Percentiles rank a stretch among this genome's conserved stretches.
Evolutionary conservation across 2,113 vertebrate species (phyloP).

Genomic region (Chunga burmeisteri): DNA sequence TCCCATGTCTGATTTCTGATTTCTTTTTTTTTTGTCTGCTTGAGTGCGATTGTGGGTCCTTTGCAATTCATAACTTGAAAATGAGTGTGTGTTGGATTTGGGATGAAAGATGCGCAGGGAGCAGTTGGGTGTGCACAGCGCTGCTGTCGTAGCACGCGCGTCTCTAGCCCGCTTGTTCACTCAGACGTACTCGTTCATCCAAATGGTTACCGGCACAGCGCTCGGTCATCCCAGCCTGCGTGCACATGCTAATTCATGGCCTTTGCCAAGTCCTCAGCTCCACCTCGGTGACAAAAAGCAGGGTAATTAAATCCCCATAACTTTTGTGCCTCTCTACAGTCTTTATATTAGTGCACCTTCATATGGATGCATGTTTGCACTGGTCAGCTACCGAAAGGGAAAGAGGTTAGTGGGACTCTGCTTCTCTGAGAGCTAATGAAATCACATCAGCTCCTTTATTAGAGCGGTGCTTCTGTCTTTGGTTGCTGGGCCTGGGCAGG

Average conservation of each 20-base stretch:
- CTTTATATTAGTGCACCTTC: accelerated
- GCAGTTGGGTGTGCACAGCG: neutral
- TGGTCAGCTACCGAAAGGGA: no score
- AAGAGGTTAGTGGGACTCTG: neutral
- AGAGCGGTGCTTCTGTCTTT: neutral
- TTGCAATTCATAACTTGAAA: neutral
- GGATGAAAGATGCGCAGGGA: neutral
- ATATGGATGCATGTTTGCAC: accelerated
- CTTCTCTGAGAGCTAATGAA: neutral
- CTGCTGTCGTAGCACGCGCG: neutral
- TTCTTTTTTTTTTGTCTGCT: neutral
- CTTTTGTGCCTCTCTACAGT: accelerated
- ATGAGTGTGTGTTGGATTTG: neutral
- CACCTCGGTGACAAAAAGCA: neutral
- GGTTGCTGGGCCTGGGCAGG: neutral
- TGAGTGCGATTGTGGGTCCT: neutral
- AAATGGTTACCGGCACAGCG: neutral
- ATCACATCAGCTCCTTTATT: neutral
- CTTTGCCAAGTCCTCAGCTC: constrained; percentile 28
- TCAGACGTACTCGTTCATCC: neutral
- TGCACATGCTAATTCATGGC: neutral
- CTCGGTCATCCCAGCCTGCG: neutral
- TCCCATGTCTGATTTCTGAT: neutral
- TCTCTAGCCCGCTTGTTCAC: neutral
- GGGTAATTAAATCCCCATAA: neutral